A percentile compares a stretch with the other conserved stretches of the same genome.
Evolutionary conservation across 2,797 vertebrate genomes (phyloP).

Genomic region (Amazonetta brasiliensis): DNA sequence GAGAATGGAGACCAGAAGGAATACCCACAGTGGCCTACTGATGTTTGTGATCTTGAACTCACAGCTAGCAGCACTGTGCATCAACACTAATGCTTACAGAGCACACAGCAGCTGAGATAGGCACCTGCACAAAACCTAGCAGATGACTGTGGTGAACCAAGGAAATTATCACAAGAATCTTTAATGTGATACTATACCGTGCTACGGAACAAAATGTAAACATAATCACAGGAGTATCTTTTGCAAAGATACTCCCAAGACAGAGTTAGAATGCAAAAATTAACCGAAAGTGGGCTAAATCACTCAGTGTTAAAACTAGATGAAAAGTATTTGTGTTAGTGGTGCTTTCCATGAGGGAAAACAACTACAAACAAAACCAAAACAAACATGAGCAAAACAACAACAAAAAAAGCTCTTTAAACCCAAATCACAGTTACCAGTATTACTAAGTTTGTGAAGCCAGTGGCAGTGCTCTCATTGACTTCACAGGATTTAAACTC

Average conservation of each 20-base stretch:
- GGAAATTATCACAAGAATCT: background rate
- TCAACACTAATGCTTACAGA: background rate
- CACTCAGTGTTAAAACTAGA: background rate
- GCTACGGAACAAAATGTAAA: background rate
- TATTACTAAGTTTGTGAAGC: background rate
- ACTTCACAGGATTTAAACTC: background rate
- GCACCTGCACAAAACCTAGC: background rate
- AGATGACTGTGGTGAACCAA: background rate
- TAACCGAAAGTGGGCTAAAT: background rate
- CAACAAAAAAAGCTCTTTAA: background rate
- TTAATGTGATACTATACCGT: fast-evolving
- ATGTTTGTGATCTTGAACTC: background rate
- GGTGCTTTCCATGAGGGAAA: background rate
- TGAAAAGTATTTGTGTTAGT: background rate
- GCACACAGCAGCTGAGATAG: background rate
- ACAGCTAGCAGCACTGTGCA: background rate
- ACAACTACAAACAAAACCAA: too few relatives aligned
- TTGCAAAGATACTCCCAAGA: background rate
- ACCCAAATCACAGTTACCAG: background rate
- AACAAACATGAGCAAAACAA: background rate
- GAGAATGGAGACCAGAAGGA: background rate
- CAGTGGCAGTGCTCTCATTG: background rate
- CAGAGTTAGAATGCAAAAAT: background rate
- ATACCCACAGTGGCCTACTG: background rate
- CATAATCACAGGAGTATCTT: background rate